Evolutionary conservation across 37 sponge, comb jelly and placozoan genomes (phyloP), one percentile per base, ranked within the genome.

Genomic region (Diacarnus erythraeanus): DNA sequence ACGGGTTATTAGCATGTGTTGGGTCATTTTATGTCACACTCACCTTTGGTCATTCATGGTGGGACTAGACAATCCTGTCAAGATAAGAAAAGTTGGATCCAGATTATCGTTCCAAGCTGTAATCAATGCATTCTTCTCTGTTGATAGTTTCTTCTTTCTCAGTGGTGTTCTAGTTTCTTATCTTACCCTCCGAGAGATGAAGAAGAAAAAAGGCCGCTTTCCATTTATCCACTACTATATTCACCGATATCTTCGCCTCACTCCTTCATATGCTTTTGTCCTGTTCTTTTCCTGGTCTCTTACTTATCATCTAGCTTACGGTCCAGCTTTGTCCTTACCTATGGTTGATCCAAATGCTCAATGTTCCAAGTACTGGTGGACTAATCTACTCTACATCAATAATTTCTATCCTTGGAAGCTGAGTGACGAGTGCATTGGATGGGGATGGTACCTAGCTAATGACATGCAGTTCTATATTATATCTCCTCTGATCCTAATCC

Each of bases 381-480:
- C 94, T 21, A 94, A 94, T 61, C 29, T 91, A 15, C 79, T 97
- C 65, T 97, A 91, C 77, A 91, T 97, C 58, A 94, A 97, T 75
- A 97, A 94, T 72, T 84, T 97, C 31, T 91, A 87, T 77, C 97
- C 97, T 18, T 57, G 56, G 43, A 51, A 69, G 9, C 47, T 89
- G 9, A 44, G 2, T 1, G 84, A 84, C n/a, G 57, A 89, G 57
- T 97, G 97, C 72, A 64, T 91, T 25, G 87, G 83, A 9, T 94
- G 95, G 95, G 59, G 85, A 0, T 97, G 94, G 94, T 97, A 97
- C 56, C 80, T 97, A 21, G 89, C 95, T 20, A 84, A 80, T 67
- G 97, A 97, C 44, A 94, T 91, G 87, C 97, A 97, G 81, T 92
- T 97, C 74, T 91, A 69, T 56, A 33, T 97, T 44, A 73, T 97